Conservation (phyloP, 2,888 invertebrate species). For the Andrena haemorrhoa region DNA sequence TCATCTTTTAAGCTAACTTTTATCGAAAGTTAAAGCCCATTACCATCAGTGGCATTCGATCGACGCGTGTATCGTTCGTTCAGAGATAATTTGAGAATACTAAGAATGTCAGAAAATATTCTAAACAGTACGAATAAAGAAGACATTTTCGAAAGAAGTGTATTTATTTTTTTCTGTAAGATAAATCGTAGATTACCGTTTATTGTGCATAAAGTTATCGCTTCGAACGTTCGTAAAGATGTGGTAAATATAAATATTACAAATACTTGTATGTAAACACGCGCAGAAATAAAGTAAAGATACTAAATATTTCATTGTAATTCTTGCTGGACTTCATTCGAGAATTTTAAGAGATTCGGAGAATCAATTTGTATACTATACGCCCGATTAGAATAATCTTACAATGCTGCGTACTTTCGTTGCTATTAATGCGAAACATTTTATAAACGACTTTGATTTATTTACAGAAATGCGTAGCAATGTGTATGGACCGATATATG, state of each 20-base stretch:
- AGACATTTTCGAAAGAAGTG: no score
- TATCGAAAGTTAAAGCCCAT: not conserved
- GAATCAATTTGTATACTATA: not conserved
- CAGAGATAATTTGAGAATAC: not conserved
- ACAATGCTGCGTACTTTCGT: not conserved
- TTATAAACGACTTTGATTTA: constrained; percentile 53
- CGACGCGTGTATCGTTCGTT: not conserved
- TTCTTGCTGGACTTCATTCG: not conserved
- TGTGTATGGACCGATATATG: constrained; percentile 99
- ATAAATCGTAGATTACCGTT: no score
- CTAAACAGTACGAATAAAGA: not conserved
- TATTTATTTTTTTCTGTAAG: no score
- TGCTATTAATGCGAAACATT: not conserved
- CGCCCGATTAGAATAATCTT: not conserved
- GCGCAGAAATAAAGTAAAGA: not conserved
- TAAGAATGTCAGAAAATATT: not conserved
- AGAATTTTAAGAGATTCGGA: not conserved
- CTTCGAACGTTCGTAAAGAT: not conserved
- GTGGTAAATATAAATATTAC: no score
- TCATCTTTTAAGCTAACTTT: not conserved
- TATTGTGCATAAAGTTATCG: not conserved
- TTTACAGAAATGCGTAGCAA: constrained; percentile 96
- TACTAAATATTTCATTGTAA: not conserved
- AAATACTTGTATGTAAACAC: not conserved
- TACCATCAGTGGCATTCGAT: not conserved